Percentiles rank a stretch among this genome's conserved stretches.
These are phyloP conservation scores for Hypothenemus hampei DNA, from an alignment of 1,140 invertebrate species.

Conservation along the genomic window DNA sequence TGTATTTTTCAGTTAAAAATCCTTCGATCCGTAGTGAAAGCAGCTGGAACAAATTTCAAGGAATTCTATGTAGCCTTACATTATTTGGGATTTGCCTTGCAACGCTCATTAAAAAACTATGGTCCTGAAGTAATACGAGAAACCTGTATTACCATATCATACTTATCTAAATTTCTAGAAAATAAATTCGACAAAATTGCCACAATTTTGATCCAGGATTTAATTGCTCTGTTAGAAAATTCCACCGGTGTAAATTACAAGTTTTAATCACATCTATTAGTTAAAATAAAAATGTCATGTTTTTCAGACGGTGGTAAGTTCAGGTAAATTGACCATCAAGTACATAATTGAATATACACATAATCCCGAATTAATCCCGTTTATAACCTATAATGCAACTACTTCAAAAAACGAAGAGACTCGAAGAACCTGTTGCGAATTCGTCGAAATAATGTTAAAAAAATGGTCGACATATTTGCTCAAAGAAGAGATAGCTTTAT, in stretches of 20 bases:
- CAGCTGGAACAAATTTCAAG: conserved; percentile 72
- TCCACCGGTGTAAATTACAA: conserved; percentile 73
- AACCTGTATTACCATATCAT: conserved; percentile 91
- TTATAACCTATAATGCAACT: conserved; percentile 72
- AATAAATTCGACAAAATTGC: conserved; percentile 82
- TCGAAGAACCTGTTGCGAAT: conserved; percentile 74
- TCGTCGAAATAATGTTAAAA: conserved; percentile 77
- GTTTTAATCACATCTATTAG: not conserved
- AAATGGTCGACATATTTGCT: conserved; percentile 78
- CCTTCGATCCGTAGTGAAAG: conserved; percentile 73
- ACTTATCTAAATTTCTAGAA: conserved; percentile 76
- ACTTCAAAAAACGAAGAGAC: conserved; percentile 90
- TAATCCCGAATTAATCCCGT: conserved; percentile 76
- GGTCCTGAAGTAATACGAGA: conserved; percentile 87
- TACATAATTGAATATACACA: conserved; percentile 90
- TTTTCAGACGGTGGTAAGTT: conserved; percentile 88
- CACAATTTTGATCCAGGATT: conserved; percentile 70
- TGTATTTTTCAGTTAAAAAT: conserved; percentile 66
- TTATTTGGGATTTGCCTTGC: conserved; percentile 73
- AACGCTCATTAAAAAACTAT: conserved; percentile 82
- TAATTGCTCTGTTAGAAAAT: conserved; percentile 92
- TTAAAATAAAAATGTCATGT: conserved; percentile 31
- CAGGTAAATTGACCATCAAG: conserved; percentile 77
- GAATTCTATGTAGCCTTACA: conserved; percentile 80
- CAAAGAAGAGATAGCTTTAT: conserved; percentile 70